Evolutionary conservation across 2,797 vertebrate genomes (phyloP).

Genomic region (Neomorphus geoffroyi): DNA sequence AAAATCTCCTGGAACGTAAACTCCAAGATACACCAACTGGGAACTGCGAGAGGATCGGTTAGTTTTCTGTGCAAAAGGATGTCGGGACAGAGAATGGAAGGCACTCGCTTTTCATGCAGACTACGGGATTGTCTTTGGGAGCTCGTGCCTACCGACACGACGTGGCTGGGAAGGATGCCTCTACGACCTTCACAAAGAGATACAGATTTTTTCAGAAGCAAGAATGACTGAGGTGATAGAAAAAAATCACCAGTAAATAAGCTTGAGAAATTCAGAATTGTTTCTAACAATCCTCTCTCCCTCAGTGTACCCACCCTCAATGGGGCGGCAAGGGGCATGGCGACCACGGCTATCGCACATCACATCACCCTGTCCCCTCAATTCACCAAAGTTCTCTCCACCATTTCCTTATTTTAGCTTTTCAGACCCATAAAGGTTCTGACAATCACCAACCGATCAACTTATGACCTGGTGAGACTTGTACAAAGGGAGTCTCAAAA

Average conservation of each 20-base stretch:
- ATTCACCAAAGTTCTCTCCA: neutral
- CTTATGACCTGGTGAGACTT: neutral
- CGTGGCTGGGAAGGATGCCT: neutral
- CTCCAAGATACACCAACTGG: fast-evolving
- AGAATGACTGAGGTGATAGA: neutral
- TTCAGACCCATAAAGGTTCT: neutral
- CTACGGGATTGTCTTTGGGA: neutral
- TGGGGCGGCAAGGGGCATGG: fast-evolving
- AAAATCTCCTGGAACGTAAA: neutral
- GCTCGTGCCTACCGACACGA: neutral
- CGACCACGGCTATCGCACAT: neutral
- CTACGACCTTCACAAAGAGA: neutral
- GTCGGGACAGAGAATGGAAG: neutral
- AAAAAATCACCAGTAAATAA: fast-evolving
- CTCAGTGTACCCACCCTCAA: no score
- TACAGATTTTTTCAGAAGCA: neutral
- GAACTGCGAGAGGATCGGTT: neutral
- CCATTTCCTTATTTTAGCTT: neutral
- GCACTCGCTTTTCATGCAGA: neutral
- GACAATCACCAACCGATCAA: neutral
- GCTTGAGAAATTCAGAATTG: neutral
- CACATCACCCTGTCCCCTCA: neutral
- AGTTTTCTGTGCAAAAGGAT: neutral
- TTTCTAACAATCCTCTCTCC: neutral
- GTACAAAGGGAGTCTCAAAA: neutral